phyloP scores from a whole-genome alignment of 2,888 invertebrate genomes.

The Nymphalis polychloros region DNA sequence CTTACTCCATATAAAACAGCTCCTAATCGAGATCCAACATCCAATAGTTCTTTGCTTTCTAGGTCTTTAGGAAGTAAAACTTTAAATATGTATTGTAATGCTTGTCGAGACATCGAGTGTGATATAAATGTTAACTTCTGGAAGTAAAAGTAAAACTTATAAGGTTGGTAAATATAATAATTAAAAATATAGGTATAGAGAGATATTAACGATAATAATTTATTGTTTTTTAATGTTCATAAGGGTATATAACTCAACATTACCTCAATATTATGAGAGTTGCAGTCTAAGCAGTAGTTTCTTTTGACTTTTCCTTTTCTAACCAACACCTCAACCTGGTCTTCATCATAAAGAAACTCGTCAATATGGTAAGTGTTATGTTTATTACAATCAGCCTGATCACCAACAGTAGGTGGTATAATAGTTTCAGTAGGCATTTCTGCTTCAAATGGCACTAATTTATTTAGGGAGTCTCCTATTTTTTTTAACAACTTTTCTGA shows the following conservation, averaged over 20 bases:
- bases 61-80: conserved; percentile 82
- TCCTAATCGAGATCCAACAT: conserved; percentile 87
- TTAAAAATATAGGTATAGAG: not conserved
- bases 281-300: conserved; percentile 67
- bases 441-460: conserved; percentile 65
- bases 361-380: conserved; percentile 84
- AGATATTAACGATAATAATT: not conserved
- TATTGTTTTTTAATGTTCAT: too few relatives aligned
- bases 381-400: conserved; percentile 79
- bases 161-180: not conserved
- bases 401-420: conserved; percentile 64
- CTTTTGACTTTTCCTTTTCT: conserved; percentile 61
- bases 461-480: conserved; percentile 63
- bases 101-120: conserved; percentile 84
- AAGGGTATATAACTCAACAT: not conserved
- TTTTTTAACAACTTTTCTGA: conserved; percentile 58
- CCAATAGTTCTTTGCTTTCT: conserved; percentile 81
- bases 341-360: conserved; percentile 86
- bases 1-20: conserved; percentile 86
- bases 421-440: conserved; percentile 69
- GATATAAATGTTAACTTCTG: conserved; percentile 82
- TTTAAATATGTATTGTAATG: conserved; percentile 83
- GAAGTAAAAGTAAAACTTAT: conserved; percentile 37
- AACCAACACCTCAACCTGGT: conserved; percentile 76
- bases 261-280: conserved; percentile 65